Evolutionary conservation across 2,113 vertebrate genomes (phyloP), one percentile per base, ranked within the genome.

Genomic region (Ameiurus melas): DNA sequence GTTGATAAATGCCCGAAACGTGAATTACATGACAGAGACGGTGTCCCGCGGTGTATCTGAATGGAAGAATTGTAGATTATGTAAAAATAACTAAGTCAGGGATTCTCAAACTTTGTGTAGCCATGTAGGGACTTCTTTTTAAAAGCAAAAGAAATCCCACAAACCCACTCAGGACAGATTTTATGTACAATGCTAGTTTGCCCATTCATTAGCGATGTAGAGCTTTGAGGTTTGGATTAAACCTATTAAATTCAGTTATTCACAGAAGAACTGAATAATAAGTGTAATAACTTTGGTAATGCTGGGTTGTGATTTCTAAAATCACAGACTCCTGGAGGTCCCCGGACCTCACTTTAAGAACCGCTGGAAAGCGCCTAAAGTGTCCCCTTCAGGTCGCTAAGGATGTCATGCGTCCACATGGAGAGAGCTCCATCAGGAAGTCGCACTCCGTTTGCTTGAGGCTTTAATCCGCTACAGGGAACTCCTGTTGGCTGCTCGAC

Each of bases 401-500:
- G 30, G 62, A 81, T 53, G 77, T 47, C n/a, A 17, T 84, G 87
- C n/a, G 73, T 81, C 27, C 84, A 70, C 71, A 78, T 83, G 57
- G 55, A 85, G 36, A 87, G 36, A 51, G 66, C 77, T 62, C 36
- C 62, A 78, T 77, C 53, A 70, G 80, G 86, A 82, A 78, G 86
- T 89, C 89, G 39, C 70, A 86, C 60, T 85, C 33, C 64, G 58
- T 83, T 79, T 71, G 57, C 33, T 73, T 25, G 36, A 80, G 77
- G 79, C 92, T 93, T 75, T 95, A 94, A 95, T 94, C 93, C 93
- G 90, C 85, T 71, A 90, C 88, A 90, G 89, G 92, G 86, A 64
- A 89, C 92, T 91, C 92, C 92, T 91, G 93, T 94, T 94, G 95
- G 94, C 92, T 90, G 93, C 88, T 91, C 93, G 93, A 90, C 93